Evolutionary conservation across 2,113 vertebrate species (phyloP).

Genomic region (Apeltes quadracus): DNA sequence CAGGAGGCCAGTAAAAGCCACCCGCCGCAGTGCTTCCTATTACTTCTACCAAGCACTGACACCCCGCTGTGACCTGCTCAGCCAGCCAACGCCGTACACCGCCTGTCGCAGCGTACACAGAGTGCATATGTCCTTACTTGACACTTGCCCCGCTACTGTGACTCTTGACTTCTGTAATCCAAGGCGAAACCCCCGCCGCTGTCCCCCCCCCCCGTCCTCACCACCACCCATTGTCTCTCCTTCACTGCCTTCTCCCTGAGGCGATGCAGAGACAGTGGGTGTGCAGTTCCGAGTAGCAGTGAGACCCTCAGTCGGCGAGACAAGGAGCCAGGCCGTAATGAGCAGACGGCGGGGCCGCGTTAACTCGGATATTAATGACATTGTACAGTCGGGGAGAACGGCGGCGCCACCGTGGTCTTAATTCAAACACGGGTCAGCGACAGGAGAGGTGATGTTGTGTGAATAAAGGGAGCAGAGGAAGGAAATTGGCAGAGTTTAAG

Average conservation of each 20-base stretch:
- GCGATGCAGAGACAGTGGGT: constrained; percentile 28
- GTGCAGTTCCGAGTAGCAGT: constrained; percentile 18
- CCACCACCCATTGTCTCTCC: neutral
- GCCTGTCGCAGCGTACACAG: neutral
- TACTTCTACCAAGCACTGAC: constrained; percentile 14
- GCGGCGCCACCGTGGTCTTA: constrained; percentile 39
- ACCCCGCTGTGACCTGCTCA: neutral
- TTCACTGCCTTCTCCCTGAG: constrained; percentile 4
- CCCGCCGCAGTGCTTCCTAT: constrained; percentile 13
- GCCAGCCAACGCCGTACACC: constrained; percentile 12
- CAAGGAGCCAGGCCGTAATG: constrained; percentile 48
- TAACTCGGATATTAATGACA: constrained; percentile 68
- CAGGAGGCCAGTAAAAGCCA: constrained; percentile 10
- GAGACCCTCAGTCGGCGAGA: constrained; percentile 40
- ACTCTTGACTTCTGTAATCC: constrained; percentile 48
- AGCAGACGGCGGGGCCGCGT: constrained; percentile 48
- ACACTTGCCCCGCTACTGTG: constrained; percentile 15
- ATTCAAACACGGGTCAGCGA: constrained; percentile 58
- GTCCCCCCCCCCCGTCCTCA: neutral
- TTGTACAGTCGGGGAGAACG: constrained; percentile 57
- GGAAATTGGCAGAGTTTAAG: neutral
- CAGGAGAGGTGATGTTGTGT: constrained; percentile 8
- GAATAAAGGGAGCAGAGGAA: constrained; percentile 24
- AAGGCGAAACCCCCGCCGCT: neutral
- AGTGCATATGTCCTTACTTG: constrained; percentile 5